Evolutionary conservation across 1,140 invertebrate species (phyloP), one percentile per base, ranked within the genome.

Genomic region (Drosophila elegans): DNA sequence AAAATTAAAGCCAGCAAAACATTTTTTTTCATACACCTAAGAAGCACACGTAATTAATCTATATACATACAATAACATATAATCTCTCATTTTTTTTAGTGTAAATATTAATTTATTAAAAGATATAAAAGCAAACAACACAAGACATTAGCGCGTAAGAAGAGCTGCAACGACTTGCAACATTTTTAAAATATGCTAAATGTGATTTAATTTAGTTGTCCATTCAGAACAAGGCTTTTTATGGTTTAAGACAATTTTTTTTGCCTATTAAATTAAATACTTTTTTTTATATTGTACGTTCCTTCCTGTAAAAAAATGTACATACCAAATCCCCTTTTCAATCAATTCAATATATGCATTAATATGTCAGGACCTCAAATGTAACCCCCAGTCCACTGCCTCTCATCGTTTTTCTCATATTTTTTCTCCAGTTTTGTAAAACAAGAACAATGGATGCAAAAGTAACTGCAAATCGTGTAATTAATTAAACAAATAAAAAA

Each of bases 141-240:
- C 29, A 41, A 69, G 32, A 52, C 38, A 39, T 25, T 55, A 74
- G 44, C n/a, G 13, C 46, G 48, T 64, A 69, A 72, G 57, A 45
- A n/a, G 7, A 45, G 13, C 29, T 62, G 60, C 67, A 63, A 55
- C 45, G 45, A 52, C 29, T 61, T 68, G 41, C 51, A 59, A 71
- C 3, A 39, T 79, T 79, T 74, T 74, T 41, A 53, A 64, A 77
- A 80, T 74, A 81, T 79, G 82, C 82, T 86, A 79, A 86, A 86
- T 86, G 82, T 86, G 82, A 86, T 86, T 86, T 86, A 86, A 76
- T 86, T 86, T 86, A 86, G 63, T 79, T 86, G 78, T 82, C 69
- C 53, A 76, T 76, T 81, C 67, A 60, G 53, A 80, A 80, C 51
- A 74, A 85, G 83, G 83, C 83, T 86, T 86, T 86, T 86, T 86